Conservation (phyloP, 1,140 invertebrate species). For the Hylyphantes graminicola region DNA sequence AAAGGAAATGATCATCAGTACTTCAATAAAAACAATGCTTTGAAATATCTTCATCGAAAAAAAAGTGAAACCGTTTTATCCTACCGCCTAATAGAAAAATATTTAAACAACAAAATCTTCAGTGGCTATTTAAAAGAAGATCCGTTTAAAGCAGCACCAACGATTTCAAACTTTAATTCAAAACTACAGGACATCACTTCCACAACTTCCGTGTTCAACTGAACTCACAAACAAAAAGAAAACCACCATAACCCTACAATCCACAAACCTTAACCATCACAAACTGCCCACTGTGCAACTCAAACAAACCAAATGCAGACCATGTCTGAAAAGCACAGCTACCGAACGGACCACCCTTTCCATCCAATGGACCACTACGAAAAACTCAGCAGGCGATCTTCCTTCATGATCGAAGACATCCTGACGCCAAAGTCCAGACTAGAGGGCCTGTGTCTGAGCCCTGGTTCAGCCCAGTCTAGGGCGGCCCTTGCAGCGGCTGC, state of each 20-base stretch:
- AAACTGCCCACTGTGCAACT: neutral
- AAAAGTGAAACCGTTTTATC: no score
- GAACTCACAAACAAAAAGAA: no score
- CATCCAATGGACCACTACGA: constrained; percentile 46
- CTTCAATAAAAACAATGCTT: no score
- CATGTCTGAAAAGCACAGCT: constrained; percentile 35
- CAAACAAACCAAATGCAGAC: neutral
- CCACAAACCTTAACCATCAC: neutral
- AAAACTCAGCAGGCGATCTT: constrained; percentile 47
- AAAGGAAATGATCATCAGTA: no score
- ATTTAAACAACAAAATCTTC: no score
- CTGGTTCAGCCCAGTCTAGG: constrained; percentile 19
- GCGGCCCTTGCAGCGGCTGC: constrained; percentile 24
- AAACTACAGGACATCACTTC: neutral
- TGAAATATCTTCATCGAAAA: no score
- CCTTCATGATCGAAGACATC: constrained; percentile 61
- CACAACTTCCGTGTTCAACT: neutral
- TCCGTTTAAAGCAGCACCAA: no score
- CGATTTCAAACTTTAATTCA: no score
- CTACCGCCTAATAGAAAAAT: no score
- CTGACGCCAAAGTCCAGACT: constrained; percentile 54
- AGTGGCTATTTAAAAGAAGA: no score
- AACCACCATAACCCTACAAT: neutral
- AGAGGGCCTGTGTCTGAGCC: constrained; percentile 40
- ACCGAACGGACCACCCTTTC: constrained; percentile 12